A percentile compares a stretch with the other conserved stretches of the same genome.
Conservation (phyloP, 2,113 vertebrate species). For the Chlorocebus sabaeus region DNA sequence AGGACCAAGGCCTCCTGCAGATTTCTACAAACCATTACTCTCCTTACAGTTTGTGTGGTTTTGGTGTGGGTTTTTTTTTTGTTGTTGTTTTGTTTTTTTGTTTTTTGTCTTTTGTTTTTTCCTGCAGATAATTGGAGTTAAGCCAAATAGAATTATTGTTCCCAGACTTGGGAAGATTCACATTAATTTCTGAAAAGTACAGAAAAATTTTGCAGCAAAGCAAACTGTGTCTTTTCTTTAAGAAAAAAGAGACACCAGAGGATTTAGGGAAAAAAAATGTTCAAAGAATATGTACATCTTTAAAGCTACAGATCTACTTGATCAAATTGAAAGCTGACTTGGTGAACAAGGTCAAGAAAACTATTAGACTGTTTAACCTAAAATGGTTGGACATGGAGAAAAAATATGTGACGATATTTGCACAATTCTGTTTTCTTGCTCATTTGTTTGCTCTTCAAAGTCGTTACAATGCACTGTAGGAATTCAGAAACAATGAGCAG, state of each 20-base stretch:
- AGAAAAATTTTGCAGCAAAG: conserved; percentile 49
- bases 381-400: background rate
- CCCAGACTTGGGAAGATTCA: conserved; percentile 67
- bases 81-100: no score
- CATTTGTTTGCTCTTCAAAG: background rate
- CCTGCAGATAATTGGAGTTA: conserved; percentile 58
- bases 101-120: background rate
- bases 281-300: background rate
- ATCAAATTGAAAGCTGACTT: conserved; percentile 35
- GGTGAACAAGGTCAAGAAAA: background rate
- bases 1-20: conserved; percentile 74
- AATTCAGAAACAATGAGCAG: background rate
- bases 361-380: conserved; percentile 16
- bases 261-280: background rate
- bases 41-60: conserved; percentile 63
- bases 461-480: background rate
- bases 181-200: conserved; percentile 66
- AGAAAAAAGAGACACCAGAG: background rate
- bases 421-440: background rate
- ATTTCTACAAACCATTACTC: conserved; percentile 73
- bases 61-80: background rate
- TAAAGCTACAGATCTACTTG: background rate
- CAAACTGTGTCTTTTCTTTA: conserved; percentile 47
- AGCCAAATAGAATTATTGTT: conserved; percentile 69
- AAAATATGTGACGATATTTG: conserved; percentile 13